Conservation (phyloP, 2,113 vertebrate species). For the Catharus bicknelli region DNA sequence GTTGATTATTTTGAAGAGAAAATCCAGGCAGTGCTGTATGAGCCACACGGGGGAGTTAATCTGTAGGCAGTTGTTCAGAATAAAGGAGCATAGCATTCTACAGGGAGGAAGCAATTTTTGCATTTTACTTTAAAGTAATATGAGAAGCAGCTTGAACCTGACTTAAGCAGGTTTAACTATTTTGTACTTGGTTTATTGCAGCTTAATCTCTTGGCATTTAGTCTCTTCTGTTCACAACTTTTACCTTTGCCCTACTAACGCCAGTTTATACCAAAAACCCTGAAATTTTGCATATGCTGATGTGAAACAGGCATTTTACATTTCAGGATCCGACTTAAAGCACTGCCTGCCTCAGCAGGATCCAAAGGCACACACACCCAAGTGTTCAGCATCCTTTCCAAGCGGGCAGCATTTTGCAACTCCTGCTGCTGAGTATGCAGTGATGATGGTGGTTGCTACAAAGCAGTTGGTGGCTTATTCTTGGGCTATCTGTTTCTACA, state of each 20-base stretch:
- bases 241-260: neutral
- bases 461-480: constrained; percentile 83
- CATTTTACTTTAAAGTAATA: neutral
- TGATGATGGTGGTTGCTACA: constrained; percentile 68
- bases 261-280: neutral
- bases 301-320: neutral
- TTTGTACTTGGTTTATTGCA: neutral
- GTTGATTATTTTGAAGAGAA: neutral
- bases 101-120: neutral
- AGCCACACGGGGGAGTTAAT: neutral
- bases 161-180: neutral
- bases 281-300: neutral
- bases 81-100: neutral
- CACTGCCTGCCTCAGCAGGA: constrained; percentile 27
- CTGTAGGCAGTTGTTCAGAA: constrained; percentile 7
- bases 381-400: constrained; percentile 5
- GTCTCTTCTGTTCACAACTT: neutral
- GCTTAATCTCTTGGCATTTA: neutral
- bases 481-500: constrained; percentile 76
- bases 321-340: neutral
- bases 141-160: neutral
- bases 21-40: neutral
- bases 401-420: constrained; percentile 20
- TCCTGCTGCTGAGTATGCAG: constrained; percentile 63
- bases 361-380: neutral